Evolutionary conservation across 30 jellyfish, hydroid and myxozoan genomes (phyloP).

Genomic region (Nemopilema nomurai): DNA sequence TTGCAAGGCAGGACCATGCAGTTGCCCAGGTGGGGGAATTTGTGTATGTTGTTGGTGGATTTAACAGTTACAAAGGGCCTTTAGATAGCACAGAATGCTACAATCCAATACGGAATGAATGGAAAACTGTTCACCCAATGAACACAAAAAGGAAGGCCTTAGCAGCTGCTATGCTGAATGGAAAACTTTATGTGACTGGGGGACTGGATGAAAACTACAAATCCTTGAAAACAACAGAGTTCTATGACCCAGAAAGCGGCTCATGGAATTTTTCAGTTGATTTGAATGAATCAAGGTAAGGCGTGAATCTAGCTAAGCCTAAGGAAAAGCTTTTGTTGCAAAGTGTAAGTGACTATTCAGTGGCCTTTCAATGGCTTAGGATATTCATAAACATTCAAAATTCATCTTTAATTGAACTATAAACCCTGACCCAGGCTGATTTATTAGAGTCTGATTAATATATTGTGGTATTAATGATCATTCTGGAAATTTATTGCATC

Average conservation of each 20-base stretch:
- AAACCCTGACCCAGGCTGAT: too few relatives aligned
- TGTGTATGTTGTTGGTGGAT: constrained; percentile 90
- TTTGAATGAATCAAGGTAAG: constrained; percentile 81
- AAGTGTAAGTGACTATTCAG: too few relatives aligned
- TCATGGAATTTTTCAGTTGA: constrained; percentile 50
- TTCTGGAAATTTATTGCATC: too few relatives aligned
- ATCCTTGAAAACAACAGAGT: constrained; percentile 69
- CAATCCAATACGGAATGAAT: constrained; percentile 75
- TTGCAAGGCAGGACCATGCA: constrained; percentile 90
- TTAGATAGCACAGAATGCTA: constrained; percentile 71
- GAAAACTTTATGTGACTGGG: constrained; percentile 85
- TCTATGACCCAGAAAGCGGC: constrained; percentile 48
- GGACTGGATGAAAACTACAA: constrained; percentile 87
- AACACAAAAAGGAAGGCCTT: constrained; percentile 80
- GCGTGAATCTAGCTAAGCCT: too few relatives aligned
- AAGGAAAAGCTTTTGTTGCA: too few relatives aligned
- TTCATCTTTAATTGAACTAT: too few relatives aligned
- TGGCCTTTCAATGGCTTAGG: too few relatives aligned
- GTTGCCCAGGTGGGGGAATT: constrained; percentile 54
- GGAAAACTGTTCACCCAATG: constrained; percentile 75
- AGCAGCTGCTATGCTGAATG: constrained; percentile 69
- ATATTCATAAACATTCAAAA: too few relatives aligned
- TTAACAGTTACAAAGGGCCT: constrained; percentile 88
- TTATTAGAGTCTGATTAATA: too few relatives aligned
- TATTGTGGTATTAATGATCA: too few relatives aligned